Evolutionary conservation across 2,888 invertebrate genomes (phyloP).

Genomic region (Rhopalosiphum nymphaeae): DNA sequence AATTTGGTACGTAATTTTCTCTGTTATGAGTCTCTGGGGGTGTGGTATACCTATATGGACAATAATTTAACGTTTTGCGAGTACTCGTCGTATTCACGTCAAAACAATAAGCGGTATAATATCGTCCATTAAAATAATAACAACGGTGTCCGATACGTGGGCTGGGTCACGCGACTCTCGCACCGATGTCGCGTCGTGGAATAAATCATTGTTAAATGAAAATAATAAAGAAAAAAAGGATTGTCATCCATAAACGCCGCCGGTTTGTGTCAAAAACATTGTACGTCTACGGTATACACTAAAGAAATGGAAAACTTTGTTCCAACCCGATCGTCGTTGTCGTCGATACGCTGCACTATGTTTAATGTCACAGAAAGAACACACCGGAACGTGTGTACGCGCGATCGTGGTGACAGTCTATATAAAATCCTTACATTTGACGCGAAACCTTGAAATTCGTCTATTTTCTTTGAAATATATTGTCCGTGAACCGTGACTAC

Average conservation of each 20-base stretch:
- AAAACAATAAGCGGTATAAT: not conserved
- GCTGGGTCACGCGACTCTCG: conserved; percentile 21
- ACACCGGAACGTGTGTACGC: not conserved
- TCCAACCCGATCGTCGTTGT: not conserved
- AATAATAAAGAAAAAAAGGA: conserved; percentile 14
- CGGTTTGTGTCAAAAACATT: not conserved
- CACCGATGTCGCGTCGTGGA: not conserved
- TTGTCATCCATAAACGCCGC: not conserved
- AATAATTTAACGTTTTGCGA: not conserved
- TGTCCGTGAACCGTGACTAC: conserved; percentile 55
- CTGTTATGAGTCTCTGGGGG: not conserved
- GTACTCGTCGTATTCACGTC: not conserved
- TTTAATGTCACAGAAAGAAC: not conserved
- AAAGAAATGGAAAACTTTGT: conserved; percentile 38
- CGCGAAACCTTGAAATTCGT: conserved; percentile 48
- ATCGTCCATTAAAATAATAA: conserved; percentile 21
- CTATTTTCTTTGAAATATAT: conserved; percentile 55
- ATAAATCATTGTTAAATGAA: conserved; percentile 14
- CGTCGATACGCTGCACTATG: not conserved
- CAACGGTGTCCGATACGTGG: not conserved
- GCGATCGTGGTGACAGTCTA: not conserved
- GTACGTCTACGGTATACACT: not conserved
- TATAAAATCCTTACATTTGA: not conserved
- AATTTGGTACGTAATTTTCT: not conserved
- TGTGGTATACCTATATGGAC: not conserved